phyloP scores from a whole-genome alignment of 1,140 invertebrate genomes.

The Hypsibius dujardini region DNA sequence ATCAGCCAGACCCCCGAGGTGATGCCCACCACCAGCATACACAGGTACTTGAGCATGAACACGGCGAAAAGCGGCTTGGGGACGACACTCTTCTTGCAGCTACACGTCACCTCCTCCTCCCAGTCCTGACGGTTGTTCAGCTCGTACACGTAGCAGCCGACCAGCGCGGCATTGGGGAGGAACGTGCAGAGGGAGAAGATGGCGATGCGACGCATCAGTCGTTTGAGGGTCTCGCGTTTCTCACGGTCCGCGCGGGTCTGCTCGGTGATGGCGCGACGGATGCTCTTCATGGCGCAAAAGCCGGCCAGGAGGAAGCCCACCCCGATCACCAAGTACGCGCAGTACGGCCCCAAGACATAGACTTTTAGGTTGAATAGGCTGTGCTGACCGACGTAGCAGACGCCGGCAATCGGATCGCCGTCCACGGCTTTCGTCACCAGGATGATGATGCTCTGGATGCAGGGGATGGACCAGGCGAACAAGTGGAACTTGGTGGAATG shows the following conservation, averaged over 20 bases:
- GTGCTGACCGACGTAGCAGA: slow-evolving; percentile 53
- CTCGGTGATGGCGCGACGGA: slow-evolving; percentile 31
- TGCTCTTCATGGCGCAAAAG: slow-evolving; percentile 32
- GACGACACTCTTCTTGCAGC: slow-evolving; percentile 22
- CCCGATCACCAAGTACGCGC: slow-evolving; percentile 36
- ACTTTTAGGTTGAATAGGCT: slow-evolving; percentile 56
- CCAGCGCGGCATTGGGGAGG: slow-evolving; percentile 34
- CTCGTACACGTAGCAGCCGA: slow-evolving; percentile 35
- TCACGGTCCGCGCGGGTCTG: slow-evolving; percentile 28
- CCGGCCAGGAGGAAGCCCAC: slow-evolving; percentile 32
- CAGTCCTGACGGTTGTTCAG: slow-evolving; percentile 39
- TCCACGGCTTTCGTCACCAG: slow-evolving; percentile 62
- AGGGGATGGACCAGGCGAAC: slow-evolving; percentile 68
- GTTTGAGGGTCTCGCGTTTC: slow-evolving; percentile 30
- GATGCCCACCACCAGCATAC: slow-evolving; percentile 41
- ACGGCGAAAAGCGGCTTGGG: slow-evolving; percentile 39
- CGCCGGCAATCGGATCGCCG: slow-evolving; percentile 41
- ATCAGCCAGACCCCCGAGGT: slow-evolving; percentile 46
- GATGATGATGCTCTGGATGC: slow-evolving; percentile 64
- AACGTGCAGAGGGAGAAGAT: slow-evolving; percentile 36
- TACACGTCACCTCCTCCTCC: slow-evolving; percentile 42
- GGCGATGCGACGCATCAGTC: slow-evolving; percentile 36
- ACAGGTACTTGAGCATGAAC: slow-evolving; percentile 34
- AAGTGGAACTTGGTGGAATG: slow-evolving; percentile 84
- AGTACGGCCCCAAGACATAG: slow-evolving; percentile 65